Conservation (phyloP, 2,797 vertebrate species). For the Thunnus albacares region DNA sequence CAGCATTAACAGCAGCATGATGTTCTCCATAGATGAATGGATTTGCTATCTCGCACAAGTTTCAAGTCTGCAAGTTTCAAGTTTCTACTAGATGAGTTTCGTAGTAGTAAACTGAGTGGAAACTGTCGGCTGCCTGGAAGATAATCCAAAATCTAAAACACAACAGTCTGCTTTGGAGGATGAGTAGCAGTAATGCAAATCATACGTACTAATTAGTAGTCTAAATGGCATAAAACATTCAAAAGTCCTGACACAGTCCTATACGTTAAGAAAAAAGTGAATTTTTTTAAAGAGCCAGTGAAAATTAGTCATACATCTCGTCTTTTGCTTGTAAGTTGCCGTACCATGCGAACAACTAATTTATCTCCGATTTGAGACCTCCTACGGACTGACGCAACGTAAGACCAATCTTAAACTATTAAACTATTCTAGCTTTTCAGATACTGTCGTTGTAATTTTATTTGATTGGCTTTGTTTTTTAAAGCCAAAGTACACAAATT, state of each 20-base stretch:
- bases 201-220: no score
- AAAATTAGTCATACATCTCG: background rate
- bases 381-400: background rate
- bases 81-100: constrained; percentile 20
- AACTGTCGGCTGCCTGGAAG: constrained; percentile 5
- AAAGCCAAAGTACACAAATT: background rate
- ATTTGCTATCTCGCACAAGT: constrained; percentile 27
- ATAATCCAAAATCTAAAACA: background rate
- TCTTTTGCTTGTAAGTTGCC: background rate
- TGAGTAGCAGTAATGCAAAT: background rate
- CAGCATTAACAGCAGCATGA: background rate
- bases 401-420: background rate
- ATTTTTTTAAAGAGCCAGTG: no score
- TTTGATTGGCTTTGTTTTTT: no score
- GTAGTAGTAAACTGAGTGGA: constrained; percentile 40
- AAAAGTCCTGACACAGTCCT: background rate
- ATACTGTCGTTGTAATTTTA: background rate
- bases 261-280: no score
- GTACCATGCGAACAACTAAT: background rate
- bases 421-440: no score
- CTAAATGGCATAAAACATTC: background rate
- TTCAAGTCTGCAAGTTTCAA: constrained; percentile 44
- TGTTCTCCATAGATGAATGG: background rate
- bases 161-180: constrained; percentile 11
- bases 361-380: background rate